A percentile compares a stretch with the other conserved stretches of the same genome.
phyloP scores from a whole-genome alignment of 2,113 vertebrate genomes.

The Oxyura jamaicensis region DNA sequence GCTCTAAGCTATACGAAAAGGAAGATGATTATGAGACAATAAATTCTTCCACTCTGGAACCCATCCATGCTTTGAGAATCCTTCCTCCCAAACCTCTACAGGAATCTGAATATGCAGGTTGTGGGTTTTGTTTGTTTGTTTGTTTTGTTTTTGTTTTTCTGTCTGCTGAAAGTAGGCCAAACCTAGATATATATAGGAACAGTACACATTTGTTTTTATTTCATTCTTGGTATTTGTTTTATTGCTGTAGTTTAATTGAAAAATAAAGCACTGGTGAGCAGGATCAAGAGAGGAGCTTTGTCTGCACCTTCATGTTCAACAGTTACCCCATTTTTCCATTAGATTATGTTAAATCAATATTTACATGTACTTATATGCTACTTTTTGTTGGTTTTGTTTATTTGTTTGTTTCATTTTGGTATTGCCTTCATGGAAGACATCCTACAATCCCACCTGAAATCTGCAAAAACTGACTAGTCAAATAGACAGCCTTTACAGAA shows the following conservation, averaged over 20 bases:
- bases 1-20: not conserved
- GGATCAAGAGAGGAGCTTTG: not conserved
- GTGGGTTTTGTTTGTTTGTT: not conserved
- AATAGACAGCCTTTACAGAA: not conserved
- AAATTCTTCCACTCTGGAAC: not conserved
- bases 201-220: not conserved
- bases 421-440: not conserved
- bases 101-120: conserved; percentile 77
- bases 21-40: conserved; percentile 62
- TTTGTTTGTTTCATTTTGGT: not conserved
- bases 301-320: not conserved
- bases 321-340: not conserved
- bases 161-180: not conserved
- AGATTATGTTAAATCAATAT: not conserved
- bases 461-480: not conserved
- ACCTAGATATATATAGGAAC: not conserved
- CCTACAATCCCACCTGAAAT: not conserved
- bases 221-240: not conserved
- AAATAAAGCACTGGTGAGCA: not conserved
- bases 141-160: not conserved
- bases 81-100: conserved; percentile 69
- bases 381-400: not conserved
- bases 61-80: conserved; percentile 37
- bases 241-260: not conserved
- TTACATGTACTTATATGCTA: not conserved